Conservation (phyloP, 2,113 vertebrate genomes). For the Muscicapa adusta region DNA sequence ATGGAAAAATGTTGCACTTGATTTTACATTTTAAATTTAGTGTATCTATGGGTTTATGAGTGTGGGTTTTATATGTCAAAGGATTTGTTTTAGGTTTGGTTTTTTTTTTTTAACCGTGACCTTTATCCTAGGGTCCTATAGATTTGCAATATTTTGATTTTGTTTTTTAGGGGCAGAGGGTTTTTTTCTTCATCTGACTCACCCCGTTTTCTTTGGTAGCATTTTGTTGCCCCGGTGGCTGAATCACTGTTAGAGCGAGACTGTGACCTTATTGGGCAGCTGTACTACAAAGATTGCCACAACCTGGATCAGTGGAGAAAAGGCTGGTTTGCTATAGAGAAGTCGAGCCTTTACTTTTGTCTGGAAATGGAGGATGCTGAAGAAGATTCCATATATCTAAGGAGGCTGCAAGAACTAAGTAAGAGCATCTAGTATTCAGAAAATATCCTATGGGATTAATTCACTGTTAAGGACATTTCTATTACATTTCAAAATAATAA, state of each 20-base stretch:
- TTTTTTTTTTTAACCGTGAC: neutral
- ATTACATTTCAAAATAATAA: neutral
- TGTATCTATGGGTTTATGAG: neutral
- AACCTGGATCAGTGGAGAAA: slow-evolving; percentile 88
- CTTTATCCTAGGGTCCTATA: neutral
- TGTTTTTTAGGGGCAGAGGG: neutral
- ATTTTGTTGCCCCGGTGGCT: slow-evolving; percentile 81
- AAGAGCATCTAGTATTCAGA: slow-evolving; percentile 51
- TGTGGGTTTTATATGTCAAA: neutral
- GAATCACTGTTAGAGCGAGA: slow-evolving; percentile 80
- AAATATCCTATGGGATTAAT: neutral
- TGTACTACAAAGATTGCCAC: slow-evolving; percentile 92
- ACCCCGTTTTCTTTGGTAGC: slow-evolving; percentile 76
- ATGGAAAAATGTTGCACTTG: neutral
- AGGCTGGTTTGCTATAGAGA: slow-evolving; percentile 91
- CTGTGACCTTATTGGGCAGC: slow-evolving; percentile 85
- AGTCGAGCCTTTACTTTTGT: slow-evolving; percentile 83
- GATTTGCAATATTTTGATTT: neutral
- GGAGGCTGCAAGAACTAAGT: slow-evolving; percentile 93
- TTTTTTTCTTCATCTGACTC: slow-evolving; percentile 26
- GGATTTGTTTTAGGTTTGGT: neutral
- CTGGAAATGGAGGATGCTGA: slow-evolving; percentile 72
- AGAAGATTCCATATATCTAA: slow-evolving; percentile 83
- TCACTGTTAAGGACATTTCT: neutral
- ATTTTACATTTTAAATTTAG: neutral